These are phyloP conservation scores for Himalopsyche tibetana DNA, from an alignment of 2,888 invertebrate species.

Conservation along the genomic window DNA sequence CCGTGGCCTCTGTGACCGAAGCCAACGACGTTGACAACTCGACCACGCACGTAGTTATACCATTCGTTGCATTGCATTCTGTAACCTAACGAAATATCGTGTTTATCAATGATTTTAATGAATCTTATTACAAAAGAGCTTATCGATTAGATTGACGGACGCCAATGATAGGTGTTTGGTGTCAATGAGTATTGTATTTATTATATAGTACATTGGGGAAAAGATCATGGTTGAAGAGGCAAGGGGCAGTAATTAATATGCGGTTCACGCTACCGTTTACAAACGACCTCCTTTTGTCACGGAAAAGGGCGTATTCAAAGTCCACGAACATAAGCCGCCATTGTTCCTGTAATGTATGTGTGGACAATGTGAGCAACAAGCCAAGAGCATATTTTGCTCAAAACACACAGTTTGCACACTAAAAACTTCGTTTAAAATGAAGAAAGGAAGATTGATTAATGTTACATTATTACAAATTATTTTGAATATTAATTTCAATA, in stretches of 20 bases:
- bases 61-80: too few species aligned
- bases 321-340: conserved; percentile 22
- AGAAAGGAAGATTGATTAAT: too few species aligned
- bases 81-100: too few species aligned
- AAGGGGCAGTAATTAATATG: conserved; percentile 52
- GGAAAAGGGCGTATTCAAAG: conserved; percentile 46
- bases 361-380: conserved; percentile 21
- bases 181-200: conserved; percentile 1
- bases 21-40: too few species aligned
- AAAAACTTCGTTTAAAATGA: too few species aligned
- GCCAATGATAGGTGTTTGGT: neutral
- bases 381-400: conserved; percentile 18
- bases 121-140: neutral
- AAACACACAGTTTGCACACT: too few species aligned
- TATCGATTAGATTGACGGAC: neutral
- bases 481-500: too few species aligned
- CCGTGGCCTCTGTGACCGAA: too few species aligned
- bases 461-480: too few species aligned
- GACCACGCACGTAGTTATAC: too few species aligned
- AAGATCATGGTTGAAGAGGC: conserved; percentile 42
- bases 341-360: conserved; percentile 33
- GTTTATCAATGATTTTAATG: too few species aligned
- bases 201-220: neutral
- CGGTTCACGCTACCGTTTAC: conserved; percentile 46
- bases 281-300: conserved; percentile 52